Evolutionary conservation across 2,113 vertebrate species (phyloP), one percentile per base, ranked within the genome.

Genomic region (Paradisaea rubra): DNA sequence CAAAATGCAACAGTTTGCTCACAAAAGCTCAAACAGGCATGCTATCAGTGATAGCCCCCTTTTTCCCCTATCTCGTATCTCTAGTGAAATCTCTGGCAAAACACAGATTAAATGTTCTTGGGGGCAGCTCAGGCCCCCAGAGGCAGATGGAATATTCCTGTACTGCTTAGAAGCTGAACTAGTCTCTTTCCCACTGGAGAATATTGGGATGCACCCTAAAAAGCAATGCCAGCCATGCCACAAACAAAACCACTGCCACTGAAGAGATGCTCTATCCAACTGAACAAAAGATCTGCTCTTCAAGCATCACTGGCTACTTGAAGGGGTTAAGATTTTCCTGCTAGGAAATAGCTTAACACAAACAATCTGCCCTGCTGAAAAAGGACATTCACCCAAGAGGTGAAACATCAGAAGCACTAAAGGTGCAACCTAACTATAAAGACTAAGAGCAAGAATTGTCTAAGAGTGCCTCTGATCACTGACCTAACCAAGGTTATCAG

Each of bases 401-500:
- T 70, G 41, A 79, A 76, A 79, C 49, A 95, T 49, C 37, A 77
- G 91, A 91, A 71, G 57, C 52, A 73, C 78, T 91, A 76, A 33
- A 63, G 63, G 41, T 65, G 59, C 53, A 83, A 86, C 17, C 91
- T 92, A 84, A 57, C 42, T 85, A 92, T 57, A 91, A 89, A 93
- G 81, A 74, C 37, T 45, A 90, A 94, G 57, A 91, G 80, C 42
- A 81, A 85, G 15, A 71, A 63, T 81, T 59, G 63, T 61, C 86
- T 94, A 74, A 53, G 63, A 74, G 39, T 86, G 69, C 41, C 59
- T 88, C 96, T 81, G 94, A 92, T 63, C 83, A 91, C 63, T 83
- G 70, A 94, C 74, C 89, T 93, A 85, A 92, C 68, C 88, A 42
- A 56, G 73, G 88, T 56, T 60, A 93, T 47, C 77, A 84, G 80